These are phyloP conservation scores for Drosophila pegasa DNA, from an alignment of 2,888 invertebrate genomes.

Conservation along the genomic window DNA sequence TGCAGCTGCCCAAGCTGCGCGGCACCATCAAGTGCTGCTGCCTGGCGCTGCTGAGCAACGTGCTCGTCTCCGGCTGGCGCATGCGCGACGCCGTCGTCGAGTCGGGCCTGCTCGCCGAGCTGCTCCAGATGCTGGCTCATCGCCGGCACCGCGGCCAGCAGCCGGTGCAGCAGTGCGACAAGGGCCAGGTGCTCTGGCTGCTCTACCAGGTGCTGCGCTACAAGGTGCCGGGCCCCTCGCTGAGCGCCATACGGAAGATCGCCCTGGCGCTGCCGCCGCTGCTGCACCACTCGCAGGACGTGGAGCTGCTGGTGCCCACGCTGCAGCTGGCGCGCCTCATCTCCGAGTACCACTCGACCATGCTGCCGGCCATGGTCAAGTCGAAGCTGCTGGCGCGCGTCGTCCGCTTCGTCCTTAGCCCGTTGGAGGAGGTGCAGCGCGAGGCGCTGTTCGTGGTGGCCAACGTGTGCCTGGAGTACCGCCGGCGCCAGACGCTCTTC, in stretches of 20 bases:
- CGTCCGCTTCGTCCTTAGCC: constrained; percentile 43
- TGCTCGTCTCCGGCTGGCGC: constrained; percentile 43
- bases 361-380: constrained; percentile 32
- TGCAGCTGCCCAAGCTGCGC: not conserved
- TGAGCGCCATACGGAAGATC: constrained; percentile 28
- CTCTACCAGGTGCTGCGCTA: constrained; percentile 49
- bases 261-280: constrained; percentile 16
- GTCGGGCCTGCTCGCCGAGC: constrained; percentile 36
- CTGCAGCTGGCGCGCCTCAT: constrained; percentile 43
- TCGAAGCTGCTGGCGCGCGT: constrained; percentile 20
- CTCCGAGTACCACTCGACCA: constrained; percentile 54
- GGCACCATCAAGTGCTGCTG: constrained; percentile 20
- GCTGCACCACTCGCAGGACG: constrained; percentile 29
- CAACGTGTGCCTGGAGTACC: constrained; percentile 45
- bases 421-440: constrained; percentile 46
- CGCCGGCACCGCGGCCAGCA: constrained; percentile 4
- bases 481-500: constrained; percentile 1
- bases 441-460: constrained; percentile 47
- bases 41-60: constrained; percentile 51
- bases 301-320: constrained; percentile 34
- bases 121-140: constrained; percentile 25
- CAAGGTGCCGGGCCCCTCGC: constrained; percentile 43
- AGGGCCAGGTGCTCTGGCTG: constrained; percentile 46
- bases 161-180: not conserved
- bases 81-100: constrained; percentile 48